Evolutionary conservation across 2,797 vertebrate species (phyloP).

Genomic region (Paguma larvata): DNA sequence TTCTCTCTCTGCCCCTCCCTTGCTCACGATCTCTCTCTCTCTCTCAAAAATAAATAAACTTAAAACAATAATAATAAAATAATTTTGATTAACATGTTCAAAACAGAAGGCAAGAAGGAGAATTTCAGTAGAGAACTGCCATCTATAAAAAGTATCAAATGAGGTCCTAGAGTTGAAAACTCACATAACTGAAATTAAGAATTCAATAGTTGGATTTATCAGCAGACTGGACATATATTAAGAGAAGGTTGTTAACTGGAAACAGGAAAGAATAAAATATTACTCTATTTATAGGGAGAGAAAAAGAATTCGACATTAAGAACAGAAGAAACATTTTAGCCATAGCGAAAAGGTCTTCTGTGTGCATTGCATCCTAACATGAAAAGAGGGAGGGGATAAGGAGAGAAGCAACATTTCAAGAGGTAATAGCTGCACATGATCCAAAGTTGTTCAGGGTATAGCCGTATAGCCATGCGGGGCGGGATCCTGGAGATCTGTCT

Average conservation of each 20-base stretch:
- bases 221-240: background rate
- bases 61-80: background rate
- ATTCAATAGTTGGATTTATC: background rate
- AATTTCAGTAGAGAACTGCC: constrained; percentile 9
- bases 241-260: background rate
- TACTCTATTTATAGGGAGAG: background rate
- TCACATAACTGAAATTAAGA: background rate
- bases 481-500: background rate
- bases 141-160: background rate
- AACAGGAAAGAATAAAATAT: background rate
- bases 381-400: background rate
- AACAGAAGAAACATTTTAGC: background rate
- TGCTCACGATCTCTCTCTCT: too few relatives aligned
- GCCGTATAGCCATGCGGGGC: background rate
- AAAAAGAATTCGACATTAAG: background rate
- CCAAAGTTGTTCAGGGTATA: background rate
- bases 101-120: background rate
- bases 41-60: too few relatives aligned
- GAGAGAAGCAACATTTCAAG: background rate
- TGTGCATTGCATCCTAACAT: background rate
- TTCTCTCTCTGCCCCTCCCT: too few relatives aligned
- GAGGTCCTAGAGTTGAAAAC: constrained; percentile 25
- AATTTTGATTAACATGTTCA: background rate
- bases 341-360: background rate
- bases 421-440: background rate